Evolutionary conservation across 1,140 invertebrate genomes (phyloP).

Genomic region (Drosophila lacertosa): DNA sequence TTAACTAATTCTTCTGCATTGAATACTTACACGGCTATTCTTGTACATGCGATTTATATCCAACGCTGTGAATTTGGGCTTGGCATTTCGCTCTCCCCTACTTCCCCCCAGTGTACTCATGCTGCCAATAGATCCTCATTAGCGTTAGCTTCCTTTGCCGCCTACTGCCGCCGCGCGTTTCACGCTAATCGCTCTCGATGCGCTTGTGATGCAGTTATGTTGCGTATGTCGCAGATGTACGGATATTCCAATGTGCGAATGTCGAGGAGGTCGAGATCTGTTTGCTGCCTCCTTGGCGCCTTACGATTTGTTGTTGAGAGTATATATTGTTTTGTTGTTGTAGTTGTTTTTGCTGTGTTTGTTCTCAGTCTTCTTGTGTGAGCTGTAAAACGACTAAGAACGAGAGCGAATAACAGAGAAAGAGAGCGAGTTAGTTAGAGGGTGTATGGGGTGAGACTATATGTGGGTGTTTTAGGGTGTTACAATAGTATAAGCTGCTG

Average conservation of each 20-base stretch:
- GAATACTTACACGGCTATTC: conserved; percentile 90
- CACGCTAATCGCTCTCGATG: conserved; percentile 49
- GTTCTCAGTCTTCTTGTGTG: conserved; percentile 50
- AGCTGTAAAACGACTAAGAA: conserved; percentile 39
- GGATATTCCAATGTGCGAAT: neutral
- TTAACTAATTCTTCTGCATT: too few species aligned
- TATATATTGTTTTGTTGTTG: conserved; percentile 18
- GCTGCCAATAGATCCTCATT: conserved; percentile 87
- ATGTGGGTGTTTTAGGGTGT: conserved; percentile 2
- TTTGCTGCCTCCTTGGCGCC: conserved; percentile 22
- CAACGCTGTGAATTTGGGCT: conserved; percentile 97
- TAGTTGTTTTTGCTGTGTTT: conserved; percentile 23
- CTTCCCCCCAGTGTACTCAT: conserved; percentile 97
- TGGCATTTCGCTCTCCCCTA: conserved; percentile 88
- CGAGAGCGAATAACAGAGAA: conserved; percentile 7
- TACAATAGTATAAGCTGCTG: conserved; percentile 22
- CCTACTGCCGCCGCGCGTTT: conserved; percentile 72
- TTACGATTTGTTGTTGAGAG: conserved; percentile 9
- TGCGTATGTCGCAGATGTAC: neutral
- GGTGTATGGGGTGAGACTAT: neutral
- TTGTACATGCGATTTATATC: conserved; percentile 99
- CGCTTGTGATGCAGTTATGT: conserved; percentile 13
- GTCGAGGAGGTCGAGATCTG: conserved; percentile 10
- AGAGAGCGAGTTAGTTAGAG: conserved; percentile 23
- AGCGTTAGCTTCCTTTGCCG: conserved; percentile 83